These are phyloP conservation scores for Antechinus stuartii DNA, from an alignment of 2,113 vertebrate genomes.

Conservation along the genomic window DNA sequence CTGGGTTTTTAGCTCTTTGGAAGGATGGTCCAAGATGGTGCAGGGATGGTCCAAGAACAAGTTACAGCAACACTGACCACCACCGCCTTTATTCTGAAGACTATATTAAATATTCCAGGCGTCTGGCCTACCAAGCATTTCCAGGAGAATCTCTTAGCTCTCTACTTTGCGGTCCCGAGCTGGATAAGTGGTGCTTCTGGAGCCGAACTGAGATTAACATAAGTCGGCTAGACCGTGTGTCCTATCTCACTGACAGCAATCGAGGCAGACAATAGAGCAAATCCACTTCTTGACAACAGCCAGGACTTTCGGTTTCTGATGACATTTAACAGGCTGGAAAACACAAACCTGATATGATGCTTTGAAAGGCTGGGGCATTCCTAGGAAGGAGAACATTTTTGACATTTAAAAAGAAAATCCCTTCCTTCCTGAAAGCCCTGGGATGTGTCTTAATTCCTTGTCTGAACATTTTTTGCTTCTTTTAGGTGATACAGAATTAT, in stretches of 20 bases:
- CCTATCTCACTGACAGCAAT: background rate
- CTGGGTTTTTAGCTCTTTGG: background rate
- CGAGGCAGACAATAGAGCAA: background rate
- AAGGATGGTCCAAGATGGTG: background rate
- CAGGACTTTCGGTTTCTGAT: background rate
- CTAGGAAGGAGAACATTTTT: background rate
- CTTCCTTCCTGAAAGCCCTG: background rate
- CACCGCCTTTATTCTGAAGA: background rate
- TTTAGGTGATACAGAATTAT: background rate
- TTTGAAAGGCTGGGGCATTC: background rate
- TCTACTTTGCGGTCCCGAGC: background rate
- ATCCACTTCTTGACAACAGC: background rate
- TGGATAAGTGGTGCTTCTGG: background rate
- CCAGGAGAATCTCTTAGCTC: background rate
- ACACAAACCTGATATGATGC: background rate
- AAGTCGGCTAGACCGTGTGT: background rate
- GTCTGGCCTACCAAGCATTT: background rate
- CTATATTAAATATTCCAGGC: background rate
- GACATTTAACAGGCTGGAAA: background rate
- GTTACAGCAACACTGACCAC: background rate
- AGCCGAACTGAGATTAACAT: background rate
- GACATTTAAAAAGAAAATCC: background rate
- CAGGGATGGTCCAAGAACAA: background rate
- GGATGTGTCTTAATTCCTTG: background rate
- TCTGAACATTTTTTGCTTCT: background rate